Conservation (phyloP, 2,113 vertebrate genomes). For the Azemiops feae region DNA sequence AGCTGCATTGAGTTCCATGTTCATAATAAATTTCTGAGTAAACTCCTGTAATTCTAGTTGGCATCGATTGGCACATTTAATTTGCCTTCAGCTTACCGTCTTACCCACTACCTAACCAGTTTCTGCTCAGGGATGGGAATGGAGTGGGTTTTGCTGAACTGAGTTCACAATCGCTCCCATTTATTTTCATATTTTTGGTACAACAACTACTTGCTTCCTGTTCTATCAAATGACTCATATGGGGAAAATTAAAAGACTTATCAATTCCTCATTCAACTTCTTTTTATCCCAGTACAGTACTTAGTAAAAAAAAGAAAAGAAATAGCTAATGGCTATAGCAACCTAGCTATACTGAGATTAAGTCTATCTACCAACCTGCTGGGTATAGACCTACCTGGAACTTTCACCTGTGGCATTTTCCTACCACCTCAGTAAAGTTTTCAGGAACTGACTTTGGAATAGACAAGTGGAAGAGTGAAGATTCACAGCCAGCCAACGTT, state of each 20-base stretch:
- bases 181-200: background rate
- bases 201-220: background rate
- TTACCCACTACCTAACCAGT: background rate
- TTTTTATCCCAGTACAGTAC: background rate
- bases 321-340: background rate
- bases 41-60: background rate
- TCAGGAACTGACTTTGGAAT: conserved; percentile 3
- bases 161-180: background rate
- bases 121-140: background rate
- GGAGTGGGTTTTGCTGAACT: background rate
- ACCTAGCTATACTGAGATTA: background rate
- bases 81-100: background rate
- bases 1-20: background rate
- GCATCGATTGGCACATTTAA: background rate
- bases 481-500: conserved; percentile 21
- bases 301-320: background rate
- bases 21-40: background rate
- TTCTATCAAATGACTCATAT: background rate
- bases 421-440: conserved; percentile 31
- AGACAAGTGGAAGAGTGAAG: conserved; percentile 27
- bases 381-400: conserved; percentile 78
- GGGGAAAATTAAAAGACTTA: background rate
- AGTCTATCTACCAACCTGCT: background rate
- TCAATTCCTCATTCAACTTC: background rate
- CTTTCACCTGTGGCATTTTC: conserved; percentile 75